Evolutionary conservation across 2,113 vertebrate species (phyloP).

Genomic region (Phyllopteryx taeniolatus): DNA sequence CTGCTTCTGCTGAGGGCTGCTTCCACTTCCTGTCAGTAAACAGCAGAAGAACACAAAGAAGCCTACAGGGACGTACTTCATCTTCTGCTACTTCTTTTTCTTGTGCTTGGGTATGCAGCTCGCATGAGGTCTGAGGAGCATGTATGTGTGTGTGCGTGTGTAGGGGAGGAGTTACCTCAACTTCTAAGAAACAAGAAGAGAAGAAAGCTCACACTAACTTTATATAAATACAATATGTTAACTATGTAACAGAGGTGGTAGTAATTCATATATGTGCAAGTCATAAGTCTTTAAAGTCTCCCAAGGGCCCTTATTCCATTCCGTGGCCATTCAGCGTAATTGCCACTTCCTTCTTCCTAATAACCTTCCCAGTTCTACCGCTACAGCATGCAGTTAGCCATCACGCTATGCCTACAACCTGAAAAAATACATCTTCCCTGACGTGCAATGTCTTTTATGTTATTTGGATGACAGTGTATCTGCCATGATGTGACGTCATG

Average conservation of each 20-base stretch:
- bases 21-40: constrained; percentile 59
- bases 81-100: background rate
- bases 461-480: too few relatives aligned
- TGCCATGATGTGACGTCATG: too few relatives aligned
- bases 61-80: background rate
- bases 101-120: background rate
- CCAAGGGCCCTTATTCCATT: too few relatives aligned
- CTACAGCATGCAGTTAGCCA: too few relatives aligned
- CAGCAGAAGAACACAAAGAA: constrained; percentile 58
- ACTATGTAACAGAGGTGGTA: background rate
- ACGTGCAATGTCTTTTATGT: too few relatives aligned
- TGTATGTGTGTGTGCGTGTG: background rate
- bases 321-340: too few relatives aligned
- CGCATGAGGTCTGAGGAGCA: background rate
- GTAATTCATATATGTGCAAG: background rate
- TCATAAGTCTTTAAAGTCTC: background rate
- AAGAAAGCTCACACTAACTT: background rate
- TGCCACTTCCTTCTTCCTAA: too few relatives aligned
- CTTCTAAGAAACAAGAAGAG: background rate
- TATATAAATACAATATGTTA: background rate
- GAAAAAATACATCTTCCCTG: too few relatives aligned
- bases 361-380: too few relatives aligned
- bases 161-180: background rate
- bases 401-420: too few relatives aligned
- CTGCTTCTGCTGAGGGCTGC: constrained; percentile 55